A percentile compares a stretch with the other conserved stretches of the same genome.
Conservation (phyloP, 2,797 vertebrate genomes). For the Pseudotriccus pelzelni region DNA sequence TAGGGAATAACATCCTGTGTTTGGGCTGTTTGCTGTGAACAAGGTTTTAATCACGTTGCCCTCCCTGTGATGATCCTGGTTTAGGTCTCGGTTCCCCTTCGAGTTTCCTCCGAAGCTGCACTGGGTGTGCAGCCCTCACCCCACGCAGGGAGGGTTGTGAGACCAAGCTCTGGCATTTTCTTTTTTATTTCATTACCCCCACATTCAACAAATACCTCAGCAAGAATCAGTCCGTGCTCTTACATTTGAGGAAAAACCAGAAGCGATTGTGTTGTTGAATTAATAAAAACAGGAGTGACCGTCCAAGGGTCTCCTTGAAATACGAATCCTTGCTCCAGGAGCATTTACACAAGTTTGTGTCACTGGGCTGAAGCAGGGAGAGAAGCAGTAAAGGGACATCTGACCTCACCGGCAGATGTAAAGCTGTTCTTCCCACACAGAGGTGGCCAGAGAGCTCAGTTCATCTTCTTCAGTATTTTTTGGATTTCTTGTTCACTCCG, state of each 20-base stretch:
- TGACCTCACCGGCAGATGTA: background rate
- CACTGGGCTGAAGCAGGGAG: background rate
- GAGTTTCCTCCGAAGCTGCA: background rate
- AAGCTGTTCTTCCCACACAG: background rate
- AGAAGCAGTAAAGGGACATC: background rate
- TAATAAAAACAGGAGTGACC: background rate
- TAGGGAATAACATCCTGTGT: background rate
- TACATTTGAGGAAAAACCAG: background rate
- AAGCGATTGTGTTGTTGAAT: background rate
- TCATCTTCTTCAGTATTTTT: background rate
- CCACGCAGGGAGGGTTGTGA: accelerated
- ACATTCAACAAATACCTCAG: background rate
- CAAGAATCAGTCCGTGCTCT: background rate
- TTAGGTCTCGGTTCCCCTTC: accelerated
- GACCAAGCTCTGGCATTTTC: background rate
- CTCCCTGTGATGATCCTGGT: background rate
- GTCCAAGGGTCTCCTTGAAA: background rate
- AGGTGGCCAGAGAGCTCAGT: background rate
- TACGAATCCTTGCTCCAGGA: background rate
- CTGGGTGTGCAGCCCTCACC: background rate
- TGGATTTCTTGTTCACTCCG: background rate
- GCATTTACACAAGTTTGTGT: background rate
- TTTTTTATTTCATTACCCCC: background rate
- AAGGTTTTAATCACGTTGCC: background rate
- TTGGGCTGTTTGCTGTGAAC: background rate